Base-by-base conservation (phyloP, 2,113 vertebrate species). In the Helogale parvula region DNA sequence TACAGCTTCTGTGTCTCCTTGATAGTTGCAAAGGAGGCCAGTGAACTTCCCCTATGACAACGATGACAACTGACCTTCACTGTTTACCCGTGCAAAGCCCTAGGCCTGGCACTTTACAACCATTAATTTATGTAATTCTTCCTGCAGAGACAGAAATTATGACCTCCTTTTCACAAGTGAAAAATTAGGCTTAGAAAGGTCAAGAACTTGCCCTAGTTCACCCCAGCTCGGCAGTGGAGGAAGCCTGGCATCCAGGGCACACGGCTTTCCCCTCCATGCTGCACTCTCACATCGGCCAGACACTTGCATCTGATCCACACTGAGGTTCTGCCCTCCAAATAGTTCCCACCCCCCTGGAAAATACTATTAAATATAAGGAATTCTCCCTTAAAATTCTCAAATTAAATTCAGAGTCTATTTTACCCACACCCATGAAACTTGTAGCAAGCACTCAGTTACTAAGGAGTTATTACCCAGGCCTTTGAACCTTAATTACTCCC, bases 401-500 rank as follows among this genome's bases (percentile, higher is more conserved):
- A 93, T 97, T 84, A 95, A 96, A 96, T 97, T 90, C 69, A 81
- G 90, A 97, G 88, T 95, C 92, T 80, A 16, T 95, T 97, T 95
- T 93, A 84, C 63, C 47, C 33, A 60, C 12, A 29, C 29, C 57
- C 38, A 29, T 1, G 72, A 93, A 94, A 93, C 80, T 45, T 71
- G 87, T n/a, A 96, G 92, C 96, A 96, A 96, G 81, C 33, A 89
- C 90, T 81, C 65, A 82, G 80, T 93, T 83, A 38, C 81, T n/a
- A 31, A 94, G 83, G 74, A 93, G 71, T 65, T 77, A 45, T 92
- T 92, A 85, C 72, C 17, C 54, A n/a, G 45, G 87, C 90, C 95
- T 98, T 96, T 96, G 94, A 97, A 96, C 92, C 90, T 87, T 94
- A 97, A 94, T 93, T 82, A 87, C 14, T 96, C 94, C 72, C 95